Evolutionary conservation across 2,888 invertebrate genomes (phyloP), one percentile per base, ranked within the genome.

Genomic region (Lydus trimaculatus): DNA sequence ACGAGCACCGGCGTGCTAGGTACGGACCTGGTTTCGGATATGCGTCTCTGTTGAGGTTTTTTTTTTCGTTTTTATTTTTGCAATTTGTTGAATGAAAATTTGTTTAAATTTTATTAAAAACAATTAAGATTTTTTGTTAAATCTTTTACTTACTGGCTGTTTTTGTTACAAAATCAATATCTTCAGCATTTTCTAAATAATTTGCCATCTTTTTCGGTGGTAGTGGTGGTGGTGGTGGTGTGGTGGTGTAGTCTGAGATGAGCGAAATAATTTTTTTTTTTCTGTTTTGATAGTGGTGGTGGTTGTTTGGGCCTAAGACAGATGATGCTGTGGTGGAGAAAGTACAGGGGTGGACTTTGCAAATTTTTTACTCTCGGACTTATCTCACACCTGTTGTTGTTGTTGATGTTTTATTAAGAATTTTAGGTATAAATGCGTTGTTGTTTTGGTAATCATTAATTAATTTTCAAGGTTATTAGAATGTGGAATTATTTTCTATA

Each of bases 151-250:
- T 81, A 84, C 85, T 84, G 61, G 84, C 84, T 15, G 83, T 84
- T 82, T 84, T 85, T 63, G 79, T 79, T 63, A 85, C 82, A 77
- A 85, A 84, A 78, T 84, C 83, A 71, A 84, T 80, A 72, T 83
- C 84, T 74, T 82, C 80, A 8, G 84, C 84, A 61, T 77, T 76
- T 62, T 83, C 83, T 65, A 83, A 74, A 72, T 61, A 63, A 58
- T 63, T 69, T 13, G 69, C 33, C 71, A 71, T 71, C 3, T 52
- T 52, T 23, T 2, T 11, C 9, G 43, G 33, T 66, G 56, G 58
- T 58, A 39, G 59, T 31, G 59, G 66, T 36, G 66, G 66, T 33
- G 33, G 8, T 33, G 33, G 11, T 11, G 33, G 11, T 33, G 9
- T 36, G 36, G 36, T 36, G 36, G 36, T 3, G 28, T 4, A 28